Conservation (phyloP, 2,113 vertebrate species). For the Carassius gibelio region DNA sequence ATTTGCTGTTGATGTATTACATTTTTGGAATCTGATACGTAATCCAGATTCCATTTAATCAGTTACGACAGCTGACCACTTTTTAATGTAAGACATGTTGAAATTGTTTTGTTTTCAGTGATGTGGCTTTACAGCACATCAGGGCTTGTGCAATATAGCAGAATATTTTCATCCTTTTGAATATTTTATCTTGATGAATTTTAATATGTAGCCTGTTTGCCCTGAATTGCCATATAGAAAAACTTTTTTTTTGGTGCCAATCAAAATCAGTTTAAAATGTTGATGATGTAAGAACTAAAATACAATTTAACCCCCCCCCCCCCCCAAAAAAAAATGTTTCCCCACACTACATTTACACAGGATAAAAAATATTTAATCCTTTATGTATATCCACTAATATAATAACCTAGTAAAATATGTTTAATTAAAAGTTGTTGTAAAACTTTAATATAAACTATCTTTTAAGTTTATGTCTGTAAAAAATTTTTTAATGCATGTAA, state of each 20-base stretch:
- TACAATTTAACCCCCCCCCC: fast-evolving
- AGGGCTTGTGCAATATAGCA: no score
- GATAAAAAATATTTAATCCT: background rate
- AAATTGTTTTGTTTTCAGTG: no score
- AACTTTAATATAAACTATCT: background rate
- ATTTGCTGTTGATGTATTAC: no score
- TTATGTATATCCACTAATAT: background rate
- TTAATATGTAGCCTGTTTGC: background rate
- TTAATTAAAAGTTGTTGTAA: no score
- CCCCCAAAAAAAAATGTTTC: background rate
- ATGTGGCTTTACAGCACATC: no score
- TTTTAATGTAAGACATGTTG: background rate
- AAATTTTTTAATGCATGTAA: background rate
- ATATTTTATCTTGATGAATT: background rate
- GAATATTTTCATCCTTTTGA: background rate
- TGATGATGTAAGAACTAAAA: background rate
- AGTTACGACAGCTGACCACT: background rate
- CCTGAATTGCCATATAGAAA: background rate
- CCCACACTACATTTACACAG: background rate
- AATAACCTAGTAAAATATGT: background rate
- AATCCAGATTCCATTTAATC: no score
- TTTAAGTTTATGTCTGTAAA: background rate
- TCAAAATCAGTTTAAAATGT: background rate
- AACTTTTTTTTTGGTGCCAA: background rate
- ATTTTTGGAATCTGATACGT: no score